Percentiles rank a stretch among this genome's conserved stretches.
These are phyloP conservation scores for Danaus plexippus DNA, from an alignment of 1,140 invertebrate species.

Conservation along the genomic window DNA sequence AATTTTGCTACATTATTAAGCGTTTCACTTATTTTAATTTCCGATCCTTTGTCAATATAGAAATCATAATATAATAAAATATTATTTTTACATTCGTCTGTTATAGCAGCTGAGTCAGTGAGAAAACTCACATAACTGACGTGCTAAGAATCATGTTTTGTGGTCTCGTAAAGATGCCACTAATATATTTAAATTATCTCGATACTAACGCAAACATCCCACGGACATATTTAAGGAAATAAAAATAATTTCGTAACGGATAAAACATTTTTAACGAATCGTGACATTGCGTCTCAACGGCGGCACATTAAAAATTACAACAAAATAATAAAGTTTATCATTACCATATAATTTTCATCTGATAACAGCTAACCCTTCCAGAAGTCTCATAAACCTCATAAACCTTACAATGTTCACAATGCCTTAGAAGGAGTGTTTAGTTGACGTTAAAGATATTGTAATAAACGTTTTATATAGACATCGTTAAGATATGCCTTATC, in stretches of 20 bases:
- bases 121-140: slow-evolving; percentile 3
- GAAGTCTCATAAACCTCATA: slow-evolving; percentile 33
- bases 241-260: too few relatives aligned
- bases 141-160: slow-evolving; percentile 11
- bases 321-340: slow-evolving; percentile 20
- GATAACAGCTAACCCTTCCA: slow-evolving; percentile 36
- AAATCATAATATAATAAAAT: too few relatives aligned
- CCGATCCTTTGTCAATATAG: too few relatives aligned
- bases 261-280: too few relatives aligned
- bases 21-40: too few relatives aligned
- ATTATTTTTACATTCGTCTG: too few relatives aligned
- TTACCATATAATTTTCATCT: slow-evolving; percentile 24
- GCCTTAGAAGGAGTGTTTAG: slow-evolving; percentile 45
- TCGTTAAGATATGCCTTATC: slow-evolving; percentile 60
- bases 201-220: neutral
- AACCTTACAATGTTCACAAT: slow-evolving; percentile 37
- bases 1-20: too few relatives aligned
- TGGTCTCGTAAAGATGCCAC: slow-evolving; percentile 4
- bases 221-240: too few relatives aligned
- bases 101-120: slow-evolving; percentile 7
- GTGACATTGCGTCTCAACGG: neutral
- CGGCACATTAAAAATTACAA: neutral
- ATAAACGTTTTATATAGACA: slow-evolving; percentile 26
- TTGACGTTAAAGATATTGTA: slow-evolving; percentile 51
- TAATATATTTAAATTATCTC: neutral